phyloP scores from a whole-genome alignment of 2,888 invertebrate genomes.

The Adela reaumurella region DNA sequence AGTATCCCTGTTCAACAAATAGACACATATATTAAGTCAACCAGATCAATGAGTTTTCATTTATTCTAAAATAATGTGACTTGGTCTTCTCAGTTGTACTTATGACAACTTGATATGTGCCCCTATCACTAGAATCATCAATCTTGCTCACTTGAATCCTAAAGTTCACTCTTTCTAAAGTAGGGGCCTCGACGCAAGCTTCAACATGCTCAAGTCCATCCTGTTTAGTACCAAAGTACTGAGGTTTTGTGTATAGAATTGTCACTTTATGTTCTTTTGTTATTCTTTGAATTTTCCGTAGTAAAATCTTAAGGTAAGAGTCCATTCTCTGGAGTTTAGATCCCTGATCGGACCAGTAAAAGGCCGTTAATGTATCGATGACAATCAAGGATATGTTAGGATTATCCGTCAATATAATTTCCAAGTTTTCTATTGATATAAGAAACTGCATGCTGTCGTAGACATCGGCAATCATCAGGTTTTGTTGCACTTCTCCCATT shows the following conservation, averaged over 20 bases:
- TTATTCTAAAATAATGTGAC: slow-evolving; percentile 17
- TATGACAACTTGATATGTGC: slow-evolving; percentile 16
- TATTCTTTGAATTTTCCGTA: slow-evolving; percentile 37
- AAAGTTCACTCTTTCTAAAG: slow-evolving; percentile 28
- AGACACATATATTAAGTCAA: slow-evolving; percentile 7
- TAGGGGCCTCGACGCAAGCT: slow-evolving; percentile 18
- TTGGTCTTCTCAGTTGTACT: slow-evolving; percentile 15
- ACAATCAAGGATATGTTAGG: slow-evolving; percentile 34
- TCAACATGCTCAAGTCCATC: slow-evolving; percentile 14
- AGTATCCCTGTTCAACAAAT: too few species aligned
- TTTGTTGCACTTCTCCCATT: slow-evolving; percentile 19
- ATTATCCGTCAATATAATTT: slow-evolving; percentile 30
- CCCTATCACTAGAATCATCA: slow-evolving; percentile 10
- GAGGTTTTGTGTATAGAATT: slow-evolving; percentile 50
- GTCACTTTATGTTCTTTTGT: slow-evolving; percentile 45
- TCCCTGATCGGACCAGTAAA: slow-evolving; percentile 51
- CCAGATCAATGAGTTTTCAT: slow-evolving; percentile 17
- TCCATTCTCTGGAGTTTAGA: slow-evolving; percentile 46
- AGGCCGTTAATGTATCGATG: slow-evolving; percentile 43
- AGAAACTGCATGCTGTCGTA: slow-evolving; percentile 39
- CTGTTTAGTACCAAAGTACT: slow-evolving; percentile 38
- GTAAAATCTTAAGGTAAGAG: slow-evolving; percentile 37
- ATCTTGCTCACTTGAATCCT: slow-evolving; percentile 25
- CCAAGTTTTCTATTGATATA: slow-evolving; percentile 37
- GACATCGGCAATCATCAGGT: slow-evolving; percentile 30